Conservation (phyloP, 2,888 invertebrate species). For the Ormyrus pomaceus region DNA sequence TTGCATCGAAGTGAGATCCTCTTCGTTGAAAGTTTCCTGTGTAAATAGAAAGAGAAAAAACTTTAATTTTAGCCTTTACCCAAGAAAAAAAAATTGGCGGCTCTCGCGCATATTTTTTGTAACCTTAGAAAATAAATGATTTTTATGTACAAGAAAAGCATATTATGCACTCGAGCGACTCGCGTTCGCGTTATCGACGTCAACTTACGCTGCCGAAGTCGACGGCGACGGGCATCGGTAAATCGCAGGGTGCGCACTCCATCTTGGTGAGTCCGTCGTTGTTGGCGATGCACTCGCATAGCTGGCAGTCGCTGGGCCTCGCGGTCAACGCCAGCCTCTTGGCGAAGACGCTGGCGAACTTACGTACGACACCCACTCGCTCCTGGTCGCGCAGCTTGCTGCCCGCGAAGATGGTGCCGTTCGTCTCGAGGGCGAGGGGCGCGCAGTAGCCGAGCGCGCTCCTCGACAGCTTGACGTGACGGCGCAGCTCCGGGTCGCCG, state of each 20-base stretch:
- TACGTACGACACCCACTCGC: slow-evolving; percentile 79
- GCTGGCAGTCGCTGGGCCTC: slow-evolving; percentile 79
- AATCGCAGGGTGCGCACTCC: slow-evolving; percentile 81
- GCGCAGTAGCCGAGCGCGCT: slow-evolving; percentile 86
- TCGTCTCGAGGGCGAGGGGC: slow-evolving; percentile 89
- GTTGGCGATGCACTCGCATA: slow-evolving; percentile 83
- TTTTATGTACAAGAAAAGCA: too few relatives aligned
- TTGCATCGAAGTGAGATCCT: slow-evolving; percentile 65
- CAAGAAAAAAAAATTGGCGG: background rate
- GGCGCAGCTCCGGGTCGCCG: slow-evolving; percentile 85
- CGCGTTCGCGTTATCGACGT: background rate
- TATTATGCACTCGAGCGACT: too few relatives aligned
- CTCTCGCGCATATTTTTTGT: background rate
- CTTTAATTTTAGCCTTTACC: background rate
- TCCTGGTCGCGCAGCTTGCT: slow-evolving; percentile 77
- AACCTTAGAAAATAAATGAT: background rate
- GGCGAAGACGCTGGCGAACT: slow-evolving; percentile 82
- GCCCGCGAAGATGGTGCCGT: slow-evolving; percentile 84
- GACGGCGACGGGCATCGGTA: slow-evolving; percentile 75
- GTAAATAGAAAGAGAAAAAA: slow-evolving; percentile 33
- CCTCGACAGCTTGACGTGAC: slow-evolving; percentile 86
- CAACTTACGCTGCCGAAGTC: slow-evolving; percentile 76
- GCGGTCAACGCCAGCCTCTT: slow-evolving; percentile 82
- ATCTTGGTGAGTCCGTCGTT: slow-evolving; percentile 82
- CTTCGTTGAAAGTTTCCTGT: slow-evolving; percentile 71